Base-by-base conservation (phyloP, 2,888 invertebrate species). In the Plebejus argus region DNA sequence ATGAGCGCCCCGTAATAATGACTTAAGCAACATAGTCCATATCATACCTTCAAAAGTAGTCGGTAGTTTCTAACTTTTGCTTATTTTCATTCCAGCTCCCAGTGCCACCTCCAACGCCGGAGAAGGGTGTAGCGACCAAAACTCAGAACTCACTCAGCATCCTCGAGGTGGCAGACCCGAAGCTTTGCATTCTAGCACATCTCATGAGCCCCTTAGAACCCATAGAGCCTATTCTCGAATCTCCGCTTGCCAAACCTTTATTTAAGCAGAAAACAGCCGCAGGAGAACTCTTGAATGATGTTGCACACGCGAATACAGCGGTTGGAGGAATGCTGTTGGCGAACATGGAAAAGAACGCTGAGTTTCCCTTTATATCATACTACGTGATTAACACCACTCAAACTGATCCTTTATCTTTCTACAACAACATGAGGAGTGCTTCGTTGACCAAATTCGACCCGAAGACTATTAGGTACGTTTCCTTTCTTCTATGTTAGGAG, bases 301-400 rank as follows among this genome's bases (percentile, higher is more conserved):
- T 97, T 5, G 96, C 96, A 4, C 89, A 96, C 89, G 96, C 96
- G 15, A 97, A 96, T 86, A 96, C 96, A 0, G 97, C 96, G 1
- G 95, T 96, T 1, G 97, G 97, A 5, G 97, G 97, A 77, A 98
- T 98, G 96, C 90, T 98, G n/a, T 90, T 98, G 76, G 97, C 97
- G 20, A 98, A 98, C 85, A 97, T 98, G 97, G 98, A 98, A 87
- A 96, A 96, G 86, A 97, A 96, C 87, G 98, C 97, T 58, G 98
- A 98, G 86, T 98, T 98, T 86, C 98, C 98, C 18, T 98, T 98
- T 92, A 98, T 98, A 94, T 96, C 98, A 18, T 98, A 98, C 89
- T 98, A 98, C 91, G 96, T 98, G 85, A 97, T 98, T 91, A 98
- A 98, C 89, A 98, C 97, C 78, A 96, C 96, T 81, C 97, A 97